Evolutionary conservation across 2,113 vertebrate species (phyloP).

Genomic region (Catharus fuscescens): DNA sequence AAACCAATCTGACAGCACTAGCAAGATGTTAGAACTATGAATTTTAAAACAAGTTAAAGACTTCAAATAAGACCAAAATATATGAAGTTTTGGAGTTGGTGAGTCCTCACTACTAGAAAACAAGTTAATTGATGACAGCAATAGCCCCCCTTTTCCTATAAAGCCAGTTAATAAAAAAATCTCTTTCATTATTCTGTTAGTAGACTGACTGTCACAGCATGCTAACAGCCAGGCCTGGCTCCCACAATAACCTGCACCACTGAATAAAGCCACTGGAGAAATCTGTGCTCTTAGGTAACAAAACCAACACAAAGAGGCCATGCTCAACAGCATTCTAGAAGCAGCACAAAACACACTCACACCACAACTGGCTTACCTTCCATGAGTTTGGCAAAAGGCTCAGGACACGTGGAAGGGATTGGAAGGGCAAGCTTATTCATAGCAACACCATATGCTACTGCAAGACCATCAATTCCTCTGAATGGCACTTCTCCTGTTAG

Average conservation of each 20-base stretch:
- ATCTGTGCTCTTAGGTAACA: background rate
- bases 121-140: background rate
- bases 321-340: background rate
- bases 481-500: slow-evolving; percentile 95
- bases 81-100: background rate
- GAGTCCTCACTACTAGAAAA: background rate
- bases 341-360: background rate
- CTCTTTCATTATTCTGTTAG: background rate
- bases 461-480: slow-evolving; percentile 92
- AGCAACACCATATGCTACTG: slow-evolving; percentile 94
- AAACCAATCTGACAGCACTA: background rate
- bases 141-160: background rate
- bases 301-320: background rate
- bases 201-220: background rate
- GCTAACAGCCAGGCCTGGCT: background rate
- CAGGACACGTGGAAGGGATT: slow-evolving; percentile 94
- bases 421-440: slow-evolving; percentile 98
- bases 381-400: slow-evolving; percentile 94
- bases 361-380: slow-evolving; percentile 81
- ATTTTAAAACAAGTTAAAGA: background rate
- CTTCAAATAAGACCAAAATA: background rate
- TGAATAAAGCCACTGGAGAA: background rate
- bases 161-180: background rate
- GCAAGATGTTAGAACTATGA: background rate
- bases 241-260: background rate